These are phyloP conservation scores for Caenorhabditis macrosperma DNA, from an alignment of 2,888 invertebrate species.

Conservation along the genomic window DNA sequence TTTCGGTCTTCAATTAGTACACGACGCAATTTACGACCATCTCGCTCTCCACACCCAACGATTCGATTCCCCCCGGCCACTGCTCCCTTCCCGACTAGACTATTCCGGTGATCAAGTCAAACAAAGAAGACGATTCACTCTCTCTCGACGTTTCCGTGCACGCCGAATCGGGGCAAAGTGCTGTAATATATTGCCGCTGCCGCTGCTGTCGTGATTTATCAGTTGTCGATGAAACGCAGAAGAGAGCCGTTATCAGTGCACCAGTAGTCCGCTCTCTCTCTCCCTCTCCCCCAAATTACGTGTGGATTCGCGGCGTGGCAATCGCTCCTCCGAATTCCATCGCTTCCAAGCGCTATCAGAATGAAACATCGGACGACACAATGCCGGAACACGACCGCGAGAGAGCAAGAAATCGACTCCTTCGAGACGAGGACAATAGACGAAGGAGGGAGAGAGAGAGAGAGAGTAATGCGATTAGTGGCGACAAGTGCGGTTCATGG, in stretches of 20 bases:
- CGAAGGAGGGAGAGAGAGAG: conserved; percentile 12
- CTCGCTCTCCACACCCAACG: conserved; percentile 22
- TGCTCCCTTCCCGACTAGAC: conserved; percentile 15
- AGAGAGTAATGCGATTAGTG: conserved; percentile 48
- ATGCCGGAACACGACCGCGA: conserved; percentile 44
- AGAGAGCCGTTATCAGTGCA: conserved; percentile 32
- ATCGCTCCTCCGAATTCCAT: conserved; percentile 28
- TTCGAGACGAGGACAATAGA: conserved; percentile 9
- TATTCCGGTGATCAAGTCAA: conserved; percentile 27
- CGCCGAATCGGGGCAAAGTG: conserved; percentile 22
- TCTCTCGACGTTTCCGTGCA: neutral
- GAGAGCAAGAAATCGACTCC: conserved; percentile 4
- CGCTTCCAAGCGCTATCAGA: conserved; percentile 36
- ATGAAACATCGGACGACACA: neutral
- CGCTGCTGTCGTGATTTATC: conserved; percentile 44
- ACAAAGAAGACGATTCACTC: conserved; percentile 9
- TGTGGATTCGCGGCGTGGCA: conserved; percentile 49
- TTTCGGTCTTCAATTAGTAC: neutral
- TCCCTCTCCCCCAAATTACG: too few relatives aligned
- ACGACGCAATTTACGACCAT: conserved; percentile 15
- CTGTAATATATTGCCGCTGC: conserved; percentile 14
- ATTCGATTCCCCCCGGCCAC: conserved; percentile 10
- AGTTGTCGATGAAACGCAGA: conserved; percentile 14
- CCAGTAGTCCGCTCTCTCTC: conserved; percentile 48
- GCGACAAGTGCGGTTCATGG: neutral